Base-by-base conservation (phyloP, 2,888 invertebrate species). In the Halictus quadricinctus region DNA sequence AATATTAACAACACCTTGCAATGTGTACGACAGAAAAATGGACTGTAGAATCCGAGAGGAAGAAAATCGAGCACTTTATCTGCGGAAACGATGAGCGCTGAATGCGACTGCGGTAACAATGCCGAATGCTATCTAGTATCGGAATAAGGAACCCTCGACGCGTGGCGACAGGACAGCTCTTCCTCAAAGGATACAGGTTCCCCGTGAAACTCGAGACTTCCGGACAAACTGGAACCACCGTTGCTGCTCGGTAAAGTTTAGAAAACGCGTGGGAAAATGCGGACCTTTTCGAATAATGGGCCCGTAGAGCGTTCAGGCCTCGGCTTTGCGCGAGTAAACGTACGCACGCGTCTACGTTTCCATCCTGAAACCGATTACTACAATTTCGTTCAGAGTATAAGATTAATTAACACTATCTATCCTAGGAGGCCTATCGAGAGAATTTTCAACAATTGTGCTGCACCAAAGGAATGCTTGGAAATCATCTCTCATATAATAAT, bases 181-280 rank as follows among this genome's bases (percentile, higher is more conserved):
- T 84, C 81, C 70, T 48, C 29, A 8, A 79, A 76, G 74, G 80
- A 84, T 80, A 81, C 72, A 70, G 84, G 81, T 70, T 69, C 72
- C 64, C 72, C 72, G 58, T 75, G 77, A 76, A 80, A 86, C 77
- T 50, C 80, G 87, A 87, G 70, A 87, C 85, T 88, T 88, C 89
- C 88, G 87, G 87, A 36, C 79, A 81, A 87, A 88, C 83, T 89
- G 83, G 87, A 80, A 87, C 81, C 84, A 69, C 73, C 75, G 73
- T 80, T 81, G 64, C 25, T 66, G 29, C 25, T 72, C 46, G 72
- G 18, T 29, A 69, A 58, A 66, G 76, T 81, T 80, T 85, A 78
- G 81, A 81, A 86, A 78, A 74, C 77, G 29, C 84, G 80, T 80
- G 84, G 60, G 84, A 80, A 82, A 77, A 80, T 60, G 50, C 58